Evolutionary conservation across 2,113 vertebrate species (phyloP).

Genomic region (Tragelaphus imberbis): DNA sequence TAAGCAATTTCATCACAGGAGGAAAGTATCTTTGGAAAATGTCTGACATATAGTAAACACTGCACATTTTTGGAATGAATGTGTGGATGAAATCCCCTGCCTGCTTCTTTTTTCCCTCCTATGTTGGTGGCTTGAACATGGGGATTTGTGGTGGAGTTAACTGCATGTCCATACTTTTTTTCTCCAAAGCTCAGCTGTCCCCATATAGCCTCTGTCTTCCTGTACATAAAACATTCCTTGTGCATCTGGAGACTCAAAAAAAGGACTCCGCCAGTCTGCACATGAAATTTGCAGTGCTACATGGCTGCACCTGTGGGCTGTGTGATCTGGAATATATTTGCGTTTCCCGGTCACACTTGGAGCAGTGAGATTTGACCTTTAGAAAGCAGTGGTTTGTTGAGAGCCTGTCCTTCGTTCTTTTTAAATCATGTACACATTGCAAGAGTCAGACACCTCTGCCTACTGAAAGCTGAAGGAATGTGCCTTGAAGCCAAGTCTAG

Average conservation of each 20-base stretch:
- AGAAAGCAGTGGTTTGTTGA: conserved; percentile 58
- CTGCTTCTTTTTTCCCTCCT: conserved; percentile 8
- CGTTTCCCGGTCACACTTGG: conserved; percentile 52
- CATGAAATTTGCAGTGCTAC: conserved; percentile 40
- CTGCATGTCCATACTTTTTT: conserved; percentile 44
- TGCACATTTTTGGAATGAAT: conserved; percentile 21
- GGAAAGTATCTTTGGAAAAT: conserved; percentile 42
- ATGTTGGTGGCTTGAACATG: conserved; percentile 57
- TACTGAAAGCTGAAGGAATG: conserved; percentile 48
- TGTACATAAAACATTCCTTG: conserved; percentile 58
- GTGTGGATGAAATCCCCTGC: not conserved
- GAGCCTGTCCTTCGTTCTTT: conserved; percentile 56
- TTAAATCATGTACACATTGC: conserved; percentile 45
- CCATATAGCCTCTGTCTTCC: conserved; percentile 61
- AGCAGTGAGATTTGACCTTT: conserved; percentile 66
- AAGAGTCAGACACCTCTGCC: conserved; percentile 43
- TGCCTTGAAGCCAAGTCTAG: conserved; percentile 58
- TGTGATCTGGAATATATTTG: conserved; percentile 65
- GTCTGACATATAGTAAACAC: conserved; percentile 22
- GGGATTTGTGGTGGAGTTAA: conserved; percentile 59
- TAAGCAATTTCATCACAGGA: conserved; percentile 30
- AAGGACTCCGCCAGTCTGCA: conserved; percentile 22
- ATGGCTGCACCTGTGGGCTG: conserved; percentile 66
- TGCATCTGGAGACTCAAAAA: conserved; percentile 61
- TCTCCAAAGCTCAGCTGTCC: conserved; percentile 57